phyloP scores from a whole-genome alignment of 2,888 invertebrate genomes.

The Abrostola triplasia region DNA sequence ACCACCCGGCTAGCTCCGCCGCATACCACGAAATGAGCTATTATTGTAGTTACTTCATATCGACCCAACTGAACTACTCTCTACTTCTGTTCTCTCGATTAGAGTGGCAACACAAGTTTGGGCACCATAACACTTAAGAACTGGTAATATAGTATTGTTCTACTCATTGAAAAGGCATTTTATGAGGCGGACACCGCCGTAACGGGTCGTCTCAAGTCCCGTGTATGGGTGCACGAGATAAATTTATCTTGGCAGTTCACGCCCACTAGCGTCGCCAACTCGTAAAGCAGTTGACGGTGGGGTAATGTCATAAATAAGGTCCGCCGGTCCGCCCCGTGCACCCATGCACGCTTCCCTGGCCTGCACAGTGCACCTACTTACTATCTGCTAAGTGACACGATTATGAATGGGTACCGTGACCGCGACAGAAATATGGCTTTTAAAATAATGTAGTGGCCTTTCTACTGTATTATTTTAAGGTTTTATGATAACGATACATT shows the following conservation, averaged over 20 bases:
- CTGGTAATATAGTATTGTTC: constrained; percentile 63
- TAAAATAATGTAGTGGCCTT: constrained; percentile 8
- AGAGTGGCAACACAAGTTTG: constrained; percentile 59
- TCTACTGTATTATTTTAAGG: constrained; percentile 24
- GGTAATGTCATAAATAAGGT: constrained; percentile 77
- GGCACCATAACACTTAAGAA: constrained; percentile 59
- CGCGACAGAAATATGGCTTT: constrained; percentile 33
- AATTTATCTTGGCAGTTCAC: constrained; percentile 73
- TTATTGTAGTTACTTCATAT: neutral
- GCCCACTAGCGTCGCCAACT: constrained; percentile 75
- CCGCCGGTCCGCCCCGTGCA: constrained; percentile 56
- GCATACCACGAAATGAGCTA: too few species aligned
- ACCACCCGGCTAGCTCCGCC: too few species aligned
- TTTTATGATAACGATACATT: constrained; percentile 30
- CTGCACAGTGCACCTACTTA: constrained; percentile 40
- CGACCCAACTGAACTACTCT: constrained; percentile 18
- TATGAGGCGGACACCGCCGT: constrained; percentile 72
- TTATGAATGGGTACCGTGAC: constrained; percentile 43
- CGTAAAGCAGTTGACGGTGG: constrained; percentile 75
- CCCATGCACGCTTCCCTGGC: constrained; percentile 45
- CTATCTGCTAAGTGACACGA: constrained; percentile 39
- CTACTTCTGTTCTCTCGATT: constrained; percentile 35
- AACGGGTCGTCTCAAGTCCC: constrained; percentile 61
- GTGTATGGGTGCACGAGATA: constrained; percentile 72
- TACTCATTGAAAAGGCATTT: constrained; percentile 79